phyloP scores from a whole-genome alignment of 2,113 vertebrate species.

The Tichodroma muraria region DNA sequence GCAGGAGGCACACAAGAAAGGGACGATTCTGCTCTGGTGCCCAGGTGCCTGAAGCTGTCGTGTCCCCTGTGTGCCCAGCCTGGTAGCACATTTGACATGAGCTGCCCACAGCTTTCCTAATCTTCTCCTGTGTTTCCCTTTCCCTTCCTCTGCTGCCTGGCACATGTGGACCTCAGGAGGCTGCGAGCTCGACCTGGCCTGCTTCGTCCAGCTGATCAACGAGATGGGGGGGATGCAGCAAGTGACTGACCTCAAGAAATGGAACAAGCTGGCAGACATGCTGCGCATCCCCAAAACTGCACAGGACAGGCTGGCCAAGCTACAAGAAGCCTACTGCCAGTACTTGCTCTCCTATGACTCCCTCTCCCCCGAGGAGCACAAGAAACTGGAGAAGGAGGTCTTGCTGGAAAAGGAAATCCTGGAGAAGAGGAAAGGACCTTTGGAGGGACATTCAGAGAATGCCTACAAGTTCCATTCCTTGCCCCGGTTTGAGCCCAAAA shows the following conservation, averaged over 20 bases:
- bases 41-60: background rate
- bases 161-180: slow-evolving; percentile 69
- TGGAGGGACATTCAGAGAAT: slow-evolving; percentile 88
- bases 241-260: slow-evolving; percentile 99
- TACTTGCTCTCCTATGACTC: slow-evolving; percentile 98
- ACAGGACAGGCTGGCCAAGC: slow-evolving; percentile 97
- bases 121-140: slow-evolving; percentile 10
- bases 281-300: slow-evolving; percentile 95
- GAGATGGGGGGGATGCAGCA: slow-evolving; percentile 99
- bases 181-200: slow-evolving; percentile 97
- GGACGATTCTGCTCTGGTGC: background rate
- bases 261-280: slow-evolving; percentile 96
- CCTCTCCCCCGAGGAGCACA: slow-evolving; percentile 87
- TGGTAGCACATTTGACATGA: rapidly evolving
- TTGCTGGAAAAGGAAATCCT: slow-evolving; percentile 91
- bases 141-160: background rate
- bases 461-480: slow-evolving; percentile 81
- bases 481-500: slow-evolving; percentile 93
- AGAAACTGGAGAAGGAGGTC: slow-evolving; percentile 87
- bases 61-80: background rate
- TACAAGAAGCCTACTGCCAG: slow-evolving; percentile 98
- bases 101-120: background rate
- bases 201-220: slow-evolving; percentile 96
- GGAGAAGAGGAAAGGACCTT: slow-evolving; percentile 89
- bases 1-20: background rate